phyloP scores from a whole-genome alignment of 1,140 invertebrate genomes.

The Lysiphlebus fabarum region DNA sequence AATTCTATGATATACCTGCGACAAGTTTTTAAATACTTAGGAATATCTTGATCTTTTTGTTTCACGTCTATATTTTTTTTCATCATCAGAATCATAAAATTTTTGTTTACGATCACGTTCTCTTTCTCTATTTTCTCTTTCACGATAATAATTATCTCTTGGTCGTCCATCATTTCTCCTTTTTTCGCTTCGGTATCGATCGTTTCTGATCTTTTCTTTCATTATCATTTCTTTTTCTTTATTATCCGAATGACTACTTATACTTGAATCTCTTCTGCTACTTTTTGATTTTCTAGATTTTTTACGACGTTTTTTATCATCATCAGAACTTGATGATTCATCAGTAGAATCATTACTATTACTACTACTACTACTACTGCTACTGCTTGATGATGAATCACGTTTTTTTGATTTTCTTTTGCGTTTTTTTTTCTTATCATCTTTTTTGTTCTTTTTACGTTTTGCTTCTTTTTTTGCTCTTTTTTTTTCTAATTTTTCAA shows the following conservation, averaged over 20 bases:
- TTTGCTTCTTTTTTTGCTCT: slow-evolving; percentile 25
- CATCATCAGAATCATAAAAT: slow-evolving; percentile 18
- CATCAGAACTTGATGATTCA: slow-evolving; percentile 13
- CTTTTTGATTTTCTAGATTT: slow-evolving; percentile 20
- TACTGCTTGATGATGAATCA: background rate
- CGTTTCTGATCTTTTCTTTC: slow-evolving; percentile 4
- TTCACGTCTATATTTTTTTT: slow-evolving; percentile 14
- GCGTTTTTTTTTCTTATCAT: slow-evolving; percentile 8
- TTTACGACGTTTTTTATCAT: slow-evolving; percentile 13
- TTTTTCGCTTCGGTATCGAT: slow-evolving; percentile 7
- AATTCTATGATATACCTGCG: no score
- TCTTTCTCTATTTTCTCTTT: slow-evolving; percentile 14
- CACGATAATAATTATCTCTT: slow-evolving; percentile 28
- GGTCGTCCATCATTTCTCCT: slow-evolving; percentile 29
- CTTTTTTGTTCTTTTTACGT: slow-evolving; percentile 21
- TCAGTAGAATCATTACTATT: slow-evolving; percentile 12
- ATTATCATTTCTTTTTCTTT: slow-evolving; percentile 9
- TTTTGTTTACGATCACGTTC: slow-evolving; percentile 16
- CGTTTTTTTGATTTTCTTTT: slow-evolving; percentile 26
- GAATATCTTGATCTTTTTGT: slow-evolving; percentile 16
- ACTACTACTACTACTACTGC: slow-evolving; percentile 14
- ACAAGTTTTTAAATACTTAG: slow-evolving; percentile 1
- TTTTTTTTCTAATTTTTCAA: slow-evolving; percentile 72
- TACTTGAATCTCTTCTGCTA: background rate
- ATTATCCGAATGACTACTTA: background rate